Evolutionary conservation across 2,113 vertebrate genomes (phyloP), one percentile per base, ranked within the genome.

Genomic region (Clinocottus analis): DNA sequence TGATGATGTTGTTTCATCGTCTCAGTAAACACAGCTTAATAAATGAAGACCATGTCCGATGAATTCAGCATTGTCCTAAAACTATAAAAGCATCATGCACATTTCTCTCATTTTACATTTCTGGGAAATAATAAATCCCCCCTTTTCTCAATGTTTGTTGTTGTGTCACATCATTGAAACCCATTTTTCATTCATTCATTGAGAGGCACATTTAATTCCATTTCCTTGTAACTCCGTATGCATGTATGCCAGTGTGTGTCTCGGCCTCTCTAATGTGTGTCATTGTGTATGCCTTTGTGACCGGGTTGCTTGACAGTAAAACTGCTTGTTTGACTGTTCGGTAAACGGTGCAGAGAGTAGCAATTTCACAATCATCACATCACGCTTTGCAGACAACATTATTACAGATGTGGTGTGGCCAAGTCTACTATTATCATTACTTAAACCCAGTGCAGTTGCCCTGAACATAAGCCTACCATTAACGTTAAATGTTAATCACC

Each of bases 1-100:
- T 92, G 93, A 94, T 93, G 92, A 93, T 93, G 89, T 93, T 92
- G 90, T 91, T 93, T 91, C 85, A 89, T 91, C 84, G 75, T 93
- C 90, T 90, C 89, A 80, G 91, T 93, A 94, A 93, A 94, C 93
- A 94, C 89, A 86, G 87, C 88, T 91, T 93, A 92, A 90, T 91
- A 93, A 90, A 92, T 91, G 87, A 92, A 90, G 89, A 80, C 82
- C 84, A 85, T 72, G 85, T 85, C 85, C 87, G 87, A 91, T 51
- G 60, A 81, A 88, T 75, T 75, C 77, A 76, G 55, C 75, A 72
- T 84, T 77, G 72, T 87, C 70, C 69, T 61, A 13, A 85, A 85
- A 82, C 51, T 71, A 68, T 62, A 70, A 82, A 62, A 49, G 49
- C 41, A 51, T 71, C 27, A 56, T 82, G 79, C 74, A 27, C 65